A percentile compares a stretch with the other conserved stretches of the same genome.
These are phyloP conservation scores for Acheta domesticus DNA, from an alignment of 2,888 invertebrate species.

Conservation along the genomic window DNA sequence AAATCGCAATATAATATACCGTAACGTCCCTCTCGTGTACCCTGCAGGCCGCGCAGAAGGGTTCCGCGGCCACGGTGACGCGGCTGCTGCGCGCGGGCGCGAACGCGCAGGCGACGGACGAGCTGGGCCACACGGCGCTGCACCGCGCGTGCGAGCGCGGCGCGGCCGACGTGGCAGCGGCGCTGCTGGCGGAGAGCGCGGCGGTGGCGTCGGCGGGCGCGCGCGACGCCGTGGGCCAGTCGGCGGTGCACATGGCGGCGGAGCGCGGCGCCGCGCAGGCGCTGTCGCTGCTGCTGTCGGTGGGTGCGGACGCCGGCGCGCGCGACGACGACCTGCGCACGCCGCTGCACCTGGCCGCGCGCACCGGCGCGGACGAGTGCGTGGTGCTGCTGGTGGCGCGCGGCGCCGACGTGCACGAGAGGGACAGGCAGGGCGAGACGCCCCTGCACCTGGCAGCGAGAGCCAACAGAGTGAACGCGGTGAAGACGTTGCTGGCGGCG, in stretches of 20 bases:
- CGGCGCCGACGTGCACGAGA: conserved; percentile 70
- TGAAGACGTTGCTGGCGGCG: conserved; percentile 69
- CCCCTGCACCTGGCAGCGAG: conserved; percentile 81
- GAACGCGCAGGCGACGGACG: too few species aligned
- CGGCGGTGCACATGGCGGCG: conserved; percentile 76
- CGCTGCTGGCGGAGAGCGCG: conserved; percentile 70
- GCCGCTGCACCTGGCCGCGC: conserved; percentile 81
- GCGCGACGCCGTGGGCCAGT: conserved; percentile 68
- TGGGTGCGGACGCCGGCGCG: conserved; percentile 68
- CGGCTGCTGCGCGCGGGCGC: too few species aligned
- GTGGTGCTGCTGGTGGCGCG: conserved; percentile 69
- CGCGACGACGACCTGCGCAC: conserved; percentile 72
- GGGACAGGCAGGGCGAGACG: conserved; percentile 76
- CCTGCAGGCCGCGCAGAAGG: too few species aligned
- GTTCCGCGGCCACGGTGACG: too few species aligned
- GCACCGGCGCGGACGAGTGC: conserved; percentile 80
- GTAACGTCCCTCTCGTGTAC: too few species aligned
- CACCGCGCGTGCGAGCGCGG: conserved; percentile 90
- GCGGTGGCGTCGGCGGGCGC: conserved; percentile 64
- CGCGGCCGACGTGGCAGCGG: conserved; percentile 72
- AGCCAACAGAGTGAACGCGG: conserved; percentile 75
- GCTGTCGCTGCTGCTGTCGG: conserved; percentile 69
- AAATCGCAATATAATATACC: too few species aligned
- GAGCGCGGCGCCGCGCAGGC: conserved; percentile 75
- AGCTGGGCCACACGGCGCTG: conserved; percentile 61